Evolutionary conservation across 2,888 invertebrate genomes (phyloP).

Genomic region (Leucozona laternaria): DNA sequence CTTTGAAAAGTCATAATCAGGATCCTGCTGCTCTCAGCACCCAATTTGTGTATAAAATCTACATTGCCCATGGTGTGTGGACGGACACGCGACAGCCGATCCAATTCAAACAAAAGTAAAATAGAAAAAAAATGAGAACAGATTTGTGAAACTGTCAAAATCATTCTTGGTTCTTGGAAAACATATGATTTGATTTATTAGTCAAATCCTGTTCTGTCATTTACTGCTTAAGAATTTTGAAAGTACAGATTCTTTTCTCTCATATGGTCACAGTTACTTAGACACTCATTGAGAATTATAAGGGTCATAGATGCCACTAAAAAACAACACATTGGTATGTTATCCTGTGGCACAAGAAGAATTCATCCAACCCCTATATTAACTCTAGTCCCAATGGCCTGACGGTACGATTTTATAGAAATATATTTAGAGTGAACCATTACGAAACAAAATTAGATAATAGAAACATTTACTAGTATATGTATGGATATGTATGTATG

Average conservation of each 20-base stretch:
- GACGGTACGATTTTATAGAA: conserved; percentile 2
- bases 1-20: too few species aligned
- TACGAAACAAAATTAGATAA: conserved; percentile 11
- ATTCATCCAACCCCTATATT: conserved; percentile 1
- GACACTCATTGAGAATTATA: not conserved
- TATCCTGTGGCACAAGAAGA: not conserved
- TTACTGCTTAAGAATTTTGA: not conserved
- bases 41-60: too few species aligned
- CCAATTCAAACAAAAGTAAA: too few species aligned
- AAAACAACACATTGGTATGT: not conserved
- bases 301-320: not conserved
- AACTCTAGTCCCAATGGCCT: conserved; percentile 2
- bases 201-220: not conserved
- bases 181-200: not conserved
- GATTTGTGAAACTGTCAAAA: too few species aligned
- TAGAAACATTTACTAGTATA: not conserved
- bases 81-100: too few species aligned
- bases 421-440: conserved; percentile 4
- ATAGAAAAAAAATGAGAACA: too few species aligned
- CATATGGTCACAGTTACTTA: not conserved
- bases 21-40: too few species aligned
- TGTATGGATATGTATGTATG: not conserved
- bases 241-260: not conserved
- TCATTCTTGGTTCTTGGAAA: not conserved
- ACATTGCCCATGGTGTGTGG: too few species aligned